phyloP scores from a whole-genome alignment of 2,888 invertebrate genomes.

The Caenorhabditis macrosperma region DNA sequence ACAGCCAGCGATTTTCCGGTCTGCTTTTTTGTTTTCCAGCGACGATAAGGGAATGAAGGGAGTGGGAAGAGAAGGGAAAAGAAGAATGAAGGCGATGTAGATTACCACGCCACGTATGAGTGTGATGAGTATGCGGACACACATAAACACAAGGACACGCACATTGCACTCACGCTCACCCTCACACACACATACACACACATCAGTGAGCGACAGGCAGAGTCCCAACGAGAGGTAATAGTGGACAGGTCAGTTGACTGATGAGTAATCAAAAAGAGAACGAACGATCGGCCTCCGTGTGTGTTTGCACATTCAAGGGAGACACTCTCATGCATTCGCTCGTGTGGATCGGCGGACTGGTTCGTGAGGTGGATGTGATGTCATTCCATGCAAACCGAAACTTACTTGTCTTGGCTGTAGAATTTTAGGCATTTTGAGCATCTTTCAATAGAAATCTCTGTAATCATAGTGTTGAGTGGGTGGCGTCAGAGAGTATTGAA shows the following conservation, averaged over 20 bases:
- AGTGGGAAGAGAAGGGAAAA: background rate
- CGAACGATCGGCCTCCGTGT: background rate
- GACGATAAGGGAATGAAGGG: no score
- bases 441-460: background rate
- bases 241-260: conserved; percentile 43
- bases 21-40: background rate
- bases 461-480: no score
- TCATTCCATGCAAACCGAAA: no score
- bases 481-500: no score
- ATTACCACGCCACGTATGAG: conserved; percentile 16
- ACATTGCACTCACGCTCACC: conserved; percentile 25
- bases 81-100: conserved; percentile 19
- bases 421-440: background rate
- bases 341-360: background rate
- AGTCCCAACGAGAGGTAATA: background rate
- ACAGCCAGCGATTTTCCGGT: background rate
- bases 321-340: conserved; percentile 7
- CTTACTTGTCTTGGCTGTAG: background rate
- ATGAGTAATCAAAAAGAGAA: conserved; percentile 44
- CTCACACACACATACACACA: background rate
- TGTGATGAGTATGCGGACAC: conserved; percentile 31
- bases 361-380: no score
- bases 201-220: conserved; percentile 1
- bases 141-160: conserved; percentile 10
- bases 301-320: background rate